These are phyloP conservation scores for Cygnus buccinator DNA, from an alignment of 2,113 vertebrate genomes.

Conservation along the genomic window DNA sequence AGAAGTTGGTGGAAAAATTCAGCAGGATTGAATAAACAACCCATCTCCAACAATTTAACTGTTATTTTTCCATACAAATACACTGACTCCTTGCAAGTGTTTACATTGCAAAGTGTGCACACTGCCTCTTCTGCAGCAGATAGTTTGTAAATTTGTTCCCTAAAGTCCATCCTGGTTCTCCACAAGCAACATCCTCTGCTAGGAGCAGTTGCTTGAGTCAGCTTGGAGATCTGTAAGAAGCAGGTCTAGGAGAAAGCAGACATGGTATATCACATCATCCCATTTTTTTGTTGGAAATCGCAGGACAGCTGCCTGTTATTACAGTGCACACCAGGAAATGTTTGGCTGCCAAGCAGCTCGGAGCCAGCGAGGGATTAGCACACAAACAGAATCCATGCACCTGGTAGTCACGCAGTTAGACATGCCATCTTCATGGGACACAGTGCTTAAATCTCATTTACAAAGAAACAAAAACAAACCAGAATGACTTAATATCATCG, in stretches of 20 bases:
- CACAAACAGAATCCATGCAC: slow-evolving; percentile 77
- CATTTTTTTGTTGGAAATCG: slow-evolving; percentile 69
- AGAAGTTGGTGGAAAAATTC: neutral
- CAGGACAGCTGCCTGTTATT: slow-evolving; percentile 83
- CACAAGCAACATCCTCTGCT: neutral
- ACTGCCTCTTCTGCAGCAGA: neutral
- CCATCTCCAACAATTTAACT: neutral
- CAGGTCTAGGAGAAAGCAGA: slow-evolving; percentile 28
- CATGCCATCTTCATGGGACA: slow-evolving; percentile 31
- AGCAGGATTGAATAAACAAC: neutral
- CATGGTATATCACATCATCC: slow-evolving; percentile 67
- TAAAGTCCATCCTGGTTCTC: slow-evolving; percentile 17
- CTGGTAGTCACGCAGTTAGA: slow-evolving; percentile 70
- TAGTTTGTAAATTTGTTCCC: neutral
- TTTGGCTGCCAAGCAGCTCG: slow-evolving; percentile 69
- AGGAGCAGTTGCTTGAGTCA: slow-evolving; percentile 11
- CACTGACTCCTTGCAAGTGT: neutral
- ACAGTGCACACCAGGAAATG: slow-evolving; percentile 76
- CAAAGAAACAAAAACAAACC: slow-evolving; percentile 67
- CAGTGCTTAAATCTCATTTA: slow-evolving; percentile 70
- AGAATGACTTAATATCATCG: slow-evolving; percentile 35
- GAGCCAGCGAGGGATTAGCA: slow-evolving; percentile 73
- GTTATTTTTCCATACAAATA: neutral
- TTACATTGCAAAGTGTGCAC: slow-evolving; percentile 14
- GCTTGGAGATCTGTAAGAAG: slow-evolving; percentile 35